A percentile compares a stretch with the other conserved stretches of the same genome.
phyloP scores from a whole-genome alignment of 2,888 invertebrate species.

The Drosophila tripunctata region DNA sequence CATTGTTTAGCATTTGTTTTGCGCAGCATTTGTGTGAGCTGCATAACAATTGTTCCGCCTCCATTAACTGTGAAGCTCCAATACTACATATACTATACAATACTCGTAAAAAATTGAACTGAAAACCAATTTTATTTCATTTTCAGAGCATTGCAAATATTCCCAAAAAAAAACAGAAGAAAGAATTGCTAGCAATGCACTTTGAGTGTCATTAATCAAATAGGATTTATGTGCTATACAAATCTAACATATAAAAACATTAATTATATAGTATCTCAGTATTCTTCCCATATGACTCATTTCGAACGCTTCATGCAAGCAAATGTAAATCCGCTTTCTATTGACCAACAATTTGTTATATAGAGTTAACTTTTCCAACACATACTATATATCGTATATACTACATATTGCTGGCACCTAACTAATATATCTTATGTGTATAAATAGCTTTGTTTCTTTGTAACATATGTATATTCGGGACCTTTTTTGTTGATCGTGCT shows the following conservation, averaged over 20 bases:
- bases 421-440: neutral
- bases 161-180: slow-evolving; percentile 18
- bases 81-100: too few relatives aligned
- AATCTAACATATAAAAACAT: slow-evolving; percentile 13
- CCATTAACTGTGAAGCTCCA: slow-evolving; percentile 29
- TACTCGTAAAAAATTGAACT: slow-evolving; percentile 51
- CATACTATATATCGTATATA: too few relatives aligned
- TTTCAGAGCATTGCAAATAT: slow-evolving; percentile 43
- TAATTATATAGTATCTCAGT: slow-evolving; percentile 9
- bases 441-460: slow-evolving; percentile 3
- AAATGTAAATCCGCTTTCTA: slow-evolving; percentile 59
- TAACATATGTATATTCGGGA: slow-evolving; percentile 28
- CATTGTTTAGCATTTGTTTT: slow-evolving; percentile 70
- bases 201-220: slow-evolving; percentile 55
- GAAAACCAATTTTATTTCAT: slow-evolving; percentile 41
- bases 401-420: slow-evolving; percentile 7
- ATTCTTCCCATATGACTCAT: slow-evolving; percentile 34
- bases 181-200: slow-evolving; percentile 42
- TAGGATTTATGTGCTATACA: slow-evolving; percentile 54
- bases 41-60: slow-evolving; percentile 59
- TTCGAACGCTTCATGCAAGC: slow-evolving; percentile 23
- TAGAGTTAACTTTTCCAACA: slow-evolving; percentile 34
- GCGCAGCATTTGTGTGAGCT: slow-evolving; percentile 64
- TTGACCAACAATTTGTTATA: slow-evolving; percentile 29
- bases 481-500: slow-evolving; percentile 40